phyloP scores from a whole-genome alignment of 2,888 invertebrate genomes.

The Spodoptera picta region DNA sequence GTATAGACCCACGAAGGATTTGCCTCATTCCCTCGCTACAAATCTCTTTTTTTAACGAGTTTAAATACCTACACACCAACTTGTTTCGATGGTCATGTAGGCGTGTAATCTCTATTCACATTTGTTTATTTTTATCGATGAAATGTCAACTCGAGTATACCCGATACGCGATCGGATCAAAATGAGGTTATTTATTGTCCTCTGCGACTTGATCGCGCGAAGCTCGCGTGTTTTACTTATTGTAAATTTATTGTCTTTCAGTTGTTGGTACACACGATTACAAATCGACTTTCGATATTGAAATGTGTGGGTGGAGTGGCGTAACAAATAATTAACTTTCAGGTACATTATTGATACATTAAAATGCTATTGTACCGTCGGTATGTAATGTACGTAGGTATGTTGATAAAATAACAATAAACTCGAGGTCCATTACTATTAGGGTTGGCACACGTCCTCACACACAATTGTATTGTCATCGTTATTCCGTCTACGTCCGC shows the following conservation, averaged over 20 bases:
- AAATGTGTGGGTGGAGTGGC: constrained; percentile 20
- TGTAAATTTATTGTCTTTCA: constrained; percentile 64
- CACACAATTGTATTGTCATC: constrained; percentile 54
- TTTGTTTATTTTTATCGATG: constrained; percentile 69
- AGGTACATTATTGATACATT: constrained; percentile 27
- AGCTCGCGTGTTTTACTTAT: constrained; percentile 59
- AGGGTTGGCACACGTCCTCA: constrained; percentile 50
- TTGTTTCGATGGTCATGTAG: constrained; percentile 43
- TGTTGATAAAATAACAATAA: constrained; percentile 52
- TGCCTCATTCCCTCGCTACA: constrained; percentile 62
- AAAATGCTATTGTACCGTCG: constrained; percentile 18
- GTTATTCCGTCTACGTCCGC: constrained; percentile 51
- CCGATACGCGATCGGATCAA: constrained; percentile 60
- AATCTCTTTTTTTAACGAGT: constrained; percentile 60
- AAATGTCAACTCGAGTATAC: constrained; percentile 57
- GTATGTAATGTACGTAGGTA: constrained; percentile 9
- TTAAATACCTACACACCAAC: constrained; percentile 48
- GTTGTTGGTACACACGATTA: constrained; percentile 40
- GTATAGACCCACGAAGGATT: constrained; percentile 70
- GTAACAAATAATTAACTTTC: constrained; percentile 12
- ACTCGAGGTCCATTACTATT: constrained; percentile 47
- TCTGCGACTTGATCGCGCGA: constrained; percentile 57
- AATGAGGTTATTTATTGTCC: constrained; percentile 66
- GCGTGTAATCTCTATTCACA: constrained; percentile 61
- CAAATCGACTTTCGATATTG: constrained; percentile 35